These are phyloP conservation scores for Silurus aristotelis DNA, from an alignment of 2,797 vertebrate genomes.

Conservation along the genomic window DNA sequence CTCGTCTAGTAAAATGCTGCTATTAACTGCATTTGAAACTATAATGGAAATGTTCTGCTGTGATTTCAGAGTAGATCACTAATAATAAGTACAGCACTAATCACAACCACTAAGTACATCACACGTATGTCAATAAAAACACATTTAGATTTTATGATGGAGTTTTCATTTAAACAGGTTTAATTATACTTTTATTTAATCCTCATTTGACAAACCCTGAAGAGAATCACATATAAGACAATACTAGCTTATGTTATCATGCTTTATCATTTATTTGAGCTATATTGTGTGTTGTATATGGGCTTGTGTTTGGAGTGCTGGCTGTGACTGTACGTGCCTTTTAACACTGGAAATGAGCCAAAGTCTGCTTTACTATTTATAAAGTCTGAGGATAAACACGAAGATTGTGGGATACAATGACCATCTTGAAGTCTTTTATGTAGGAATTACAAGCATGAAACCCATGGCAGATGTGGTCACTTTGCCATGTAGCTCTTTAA, in stretches of 20 bases:
- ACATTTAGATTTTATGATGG: background rate
- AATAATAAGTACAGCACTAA: background rate
- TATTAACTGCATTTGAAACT: background rate
- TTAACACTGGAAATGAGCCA: constrained; percentile 57
- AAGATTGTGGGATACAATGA: constrained; percentile 15
- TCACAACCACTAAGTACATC: background rate
- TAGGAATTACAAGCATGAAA: constrained; percentile 62
- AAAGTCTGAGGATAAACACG: constrained; percentile 59
- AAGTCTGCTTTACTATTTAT: constrained; percentile 61
- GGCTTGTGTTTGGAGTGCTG: constrained; percentile 1
- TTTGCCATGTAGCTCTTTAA: constrained; percentile 36
- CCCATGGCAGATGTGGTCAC: constrained; percentile 40
- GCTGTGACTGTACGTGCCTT: constrained; percentile 37
- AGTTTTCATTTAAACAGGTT: background rate
- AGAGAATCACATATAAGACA: background rate
- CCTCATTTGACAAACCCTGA: background rate
- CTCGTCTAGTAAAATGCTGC: background rate
- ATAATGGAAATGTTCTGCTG: background rate
- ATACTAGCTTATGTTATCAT: background rate
- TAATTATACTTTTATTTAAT: background rate
- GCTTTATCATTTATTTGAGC: background rate
- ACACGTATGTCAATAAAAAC: background rate
- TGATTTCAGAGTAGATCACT: background rate
- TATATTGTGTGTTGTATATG: background rate
- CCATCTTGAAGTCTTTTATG: constrained; percentile 55